Evolutionary conservation across 2,888 invertebrate genomes (phyloP).

Genomic region (Drepanosiphum platanoidis): DNA sequence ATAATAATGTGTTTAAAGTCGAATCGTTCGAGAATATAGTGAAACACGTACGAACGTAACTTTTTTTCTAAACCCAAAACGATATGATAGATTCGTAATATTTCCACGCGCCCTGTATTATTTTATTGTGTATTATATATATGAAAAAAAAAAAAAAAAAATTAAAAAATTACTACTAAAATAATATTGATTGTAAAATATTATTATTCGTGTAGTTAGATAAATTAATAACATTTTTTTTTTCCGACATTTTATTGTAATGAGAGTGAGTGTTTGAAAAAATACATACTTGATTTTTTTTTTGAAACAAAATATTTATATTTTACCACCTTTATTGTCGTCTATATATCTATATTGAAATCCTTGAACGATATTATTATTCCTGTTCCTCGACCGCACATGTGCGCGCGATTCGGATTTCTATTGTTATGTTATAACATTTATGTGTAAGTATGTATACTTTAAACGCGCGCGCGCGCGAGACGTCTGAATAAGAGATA

Average conservation of each 20-base stretch:
- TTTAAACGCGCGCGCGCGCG: not conserved
- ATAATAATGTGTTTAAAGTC: not conserved
- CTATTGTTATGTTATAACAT: not conserved
- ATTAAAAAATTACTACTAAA: constrained; percentile 38
- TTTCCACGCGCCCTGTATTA: not conserved
- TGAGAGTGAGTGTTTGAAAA: constrained; percentile 55
- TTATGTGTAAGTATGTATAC: not conserved
- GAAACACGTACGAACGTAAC: not conserved
- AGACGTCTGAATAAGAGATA: not conserved
- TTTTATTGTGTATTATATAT: constrained; percentile 23
- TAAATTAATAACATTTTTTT: constrained; percentile 35
- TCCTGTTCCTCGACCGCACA: not conserved
- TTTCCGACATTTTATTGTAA: constrained; percentile 51
- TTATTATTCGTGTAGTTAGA: constrained; percentile 42
- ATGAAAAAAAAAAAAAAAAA: not conserved
- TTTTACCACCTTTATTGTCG: not conserved
- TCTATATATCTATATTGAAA: not conserved
- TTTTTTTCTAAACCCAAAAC: not conserved
- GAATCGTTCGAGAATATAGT: not conserved
- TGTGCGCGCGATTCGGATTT: not conserved
- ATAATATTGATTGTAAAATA: constrained; percentile 50
- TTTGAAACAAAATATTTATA: constrained; percentile 19
- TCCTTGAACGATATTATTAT: not conserved
- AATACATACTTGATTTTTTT: constrained; percentile 49
- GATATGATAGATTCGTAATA: not conserved